phyloP scores from a whole-genome alignment of 1,140 invertebrate genomes.

The Anagrus nilaparvatae region DNA sequence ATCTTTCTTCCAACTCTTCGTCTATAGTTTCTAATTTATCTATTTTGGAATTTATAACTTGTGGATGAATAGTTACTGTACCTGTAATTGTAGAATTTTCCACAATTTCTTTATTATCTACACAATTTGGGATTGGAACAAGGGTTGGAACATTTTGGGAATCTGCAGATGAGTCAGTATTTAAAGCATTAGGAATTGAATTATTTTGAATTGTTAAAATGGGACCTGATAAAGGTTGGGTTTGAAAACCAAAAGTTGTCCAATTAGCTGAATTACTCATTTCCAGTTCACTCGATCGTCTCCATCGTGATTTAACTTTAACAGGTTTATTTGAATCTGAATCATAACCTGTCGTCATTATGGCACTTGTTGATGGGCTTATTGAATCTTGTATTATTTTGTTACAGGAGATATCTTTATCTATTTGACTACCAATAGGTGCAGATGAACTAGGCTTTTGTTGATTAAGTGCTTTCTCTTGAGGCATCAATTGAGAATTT shows the following conservation, averaged over 20 bases:
- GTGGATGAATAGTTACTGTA: slow-evolving; percentile 16
- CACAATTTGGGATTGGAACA: slow-evolving; percentile 1
- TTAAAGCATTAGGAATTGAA: slow-evolving; percentile 1
- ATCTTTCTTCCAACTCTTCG: slow-evolving; percentile 56
- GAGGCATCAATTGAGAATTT: slow-evolving; percentile 16
- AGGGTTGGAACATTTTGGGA: slow-evolving; percentile 10
- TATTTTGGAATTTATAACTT: slow-evolving; percentile 26
- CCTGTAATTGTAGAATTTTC: neutral
- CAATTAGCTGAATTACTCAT: slow-evolving; percentile 44
- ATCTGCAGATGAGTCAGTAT: slow-evolving; percentile 6
- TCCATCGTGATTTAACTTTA: slow-evolving; percentile 79
- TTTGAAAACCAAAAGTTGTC: too few species aligned
- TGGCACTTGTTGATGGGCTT: slow-evolving; percentile 19
- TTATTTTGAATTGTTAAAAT: slow-evolving; percentile 28
- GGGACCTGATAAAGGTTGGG: slow-evolving; percentile 26
- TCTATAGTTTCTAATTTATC: slow-evolving; percentile 30
- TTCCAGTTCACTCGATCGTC: slow-evolving; percentile 72
- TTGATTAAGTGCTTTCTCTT: slow-evolving; percentile 17
- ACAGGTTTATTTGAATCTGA: slow-evolving; percentile 55
- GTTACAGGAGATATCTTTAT: slow-evolving; percentile 28
- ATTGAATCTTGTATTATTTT: slow-evolving; percentile 26
- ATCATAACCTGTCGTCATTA: slow-evolving; percentile 30
- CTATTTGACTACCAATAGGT: slow-evolving; percentile 23
- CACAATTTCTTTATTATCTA: neutral
- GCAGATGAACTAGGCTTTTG: slow-evolving; percentile 19